Percentiles rank a stretch among this genome's conserved stretches.
Evolutionary conservation across 92 coral and sea anemone species (phyloP).

Genomic region (Pocillopora grandis): DNA sequence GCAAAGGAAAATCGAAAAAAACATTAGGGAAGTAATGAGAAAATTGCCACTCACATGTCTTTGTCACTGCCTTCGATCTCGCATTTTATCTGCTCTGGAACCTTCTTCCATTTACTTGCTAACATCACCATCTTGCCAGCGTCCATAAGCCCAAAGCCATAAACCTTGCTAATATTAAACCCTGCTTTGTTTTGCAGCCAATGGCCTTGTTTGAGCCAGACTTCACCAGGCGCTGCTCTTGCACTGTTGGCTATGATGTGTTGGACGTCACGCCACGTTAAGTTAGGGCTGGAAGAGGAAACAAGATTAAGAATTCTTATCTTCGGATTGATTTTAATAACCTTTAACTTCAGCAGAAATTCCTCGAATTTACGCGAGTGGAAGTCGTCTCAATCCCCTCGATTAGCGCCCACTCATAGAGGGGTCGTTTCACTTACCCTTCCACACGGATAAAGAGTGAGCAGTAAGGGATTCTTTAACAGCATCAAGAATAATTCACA

Average conservation of each 20-base stretch:
- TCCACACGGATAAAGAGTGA: too few relatives aligned
- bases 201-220: not conserved
- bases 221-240: constrained; percentile 5
- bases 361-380: too few relatives aligned
- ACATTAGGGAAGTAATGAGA: not conserved
- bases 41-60: not conserved
- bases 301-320: not conserved
- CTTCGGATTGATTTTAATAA: too few relatives aligned
- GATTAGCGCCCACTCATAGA: too few relatives aligned
- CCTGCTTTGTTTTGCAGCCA: constrained; percentile 27
- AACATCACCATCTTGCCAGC: constrained; percentile 44
- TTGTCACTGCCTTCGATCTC: not conserved
- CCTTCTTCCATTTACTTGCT: constrained; percentile 51
- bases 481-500: too few relatives aligned
- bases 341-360: too few relatives aligned
- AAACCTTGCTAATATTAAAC: constrained; percentile 27
- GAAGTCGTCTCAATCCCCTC: too few relatives aligned
- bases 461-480: too few relatives aligned
- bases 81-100: constrained; percentile 42
- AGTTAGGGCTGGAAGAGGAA: not conserved
- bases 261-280: constrained; percentile 11
- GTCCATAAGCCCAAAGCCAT: constrained; percentile 66
- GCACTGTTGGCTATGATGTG: constrained; percentile 29
- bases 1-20: not conserved
- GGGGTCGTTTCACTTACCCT: too few relatives aligned